Evolutionary conservation across 2,888 invertebrate species (phyloP), one percentile per base, ranked within the genome.

Genomic region (Cataglyphis cursor): DNA sequence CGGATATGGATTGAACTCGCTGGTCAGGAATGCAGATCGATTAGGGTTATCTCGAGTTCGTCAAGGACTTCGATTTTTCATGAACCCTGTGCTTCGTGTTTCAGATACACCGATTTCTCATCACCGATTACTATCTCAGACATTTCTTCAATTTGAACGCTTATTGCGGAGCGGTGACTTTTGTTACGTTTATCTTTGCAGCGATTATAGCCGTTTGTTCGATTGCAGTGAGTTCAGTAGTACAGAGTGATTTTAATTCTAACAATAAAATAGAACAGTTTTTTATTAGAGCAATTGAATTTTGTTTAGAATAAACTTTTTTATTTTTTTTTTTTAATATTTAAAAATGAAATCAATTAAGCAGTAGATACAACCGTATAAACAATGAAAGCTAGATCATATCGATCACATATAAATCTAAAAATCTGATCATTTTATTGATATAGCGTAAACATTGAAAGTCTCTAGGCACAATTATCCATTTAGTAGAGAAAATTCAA

Each of bases 101-200:
- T 48, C 88, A 94, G 94, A 89, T 94, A 44, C 92, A 94, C 87
- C 88, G 90, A 80, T 92, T 92, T 48, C 85, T 93, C 75, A 48
- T 91, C 73, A 85, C 86, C 18, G 94, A 94, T 86, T 88, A 91
- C 54, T 91, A 93, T 62, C 86, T 94, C 28, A 89, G 93, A 62
- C 86, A 85, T 9, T 81, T 90, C 75, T 89, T 94, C 44, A 87
- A 91, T 61, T 84, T 94, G 10, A 91, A 87, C 38, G 89, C 91
- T 8, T 83, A 92, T 10, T 92, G 90, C 84, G 92, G 92, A 61
- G 73, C 88, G 64, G 83, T 94, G 38, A 90, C 92, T 8, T 81
- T 92, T 12, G 72, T 94, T 64, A 91, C 90, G n/a, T 87, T 86
- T 65, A 48, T 90, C 48, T 85, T 91, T 66, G 70, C 64, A 15